Evolutionary conservation across 2,113 vertebrate species (phyloP).

Genomic region (Ammodytes marinus): DNA sequence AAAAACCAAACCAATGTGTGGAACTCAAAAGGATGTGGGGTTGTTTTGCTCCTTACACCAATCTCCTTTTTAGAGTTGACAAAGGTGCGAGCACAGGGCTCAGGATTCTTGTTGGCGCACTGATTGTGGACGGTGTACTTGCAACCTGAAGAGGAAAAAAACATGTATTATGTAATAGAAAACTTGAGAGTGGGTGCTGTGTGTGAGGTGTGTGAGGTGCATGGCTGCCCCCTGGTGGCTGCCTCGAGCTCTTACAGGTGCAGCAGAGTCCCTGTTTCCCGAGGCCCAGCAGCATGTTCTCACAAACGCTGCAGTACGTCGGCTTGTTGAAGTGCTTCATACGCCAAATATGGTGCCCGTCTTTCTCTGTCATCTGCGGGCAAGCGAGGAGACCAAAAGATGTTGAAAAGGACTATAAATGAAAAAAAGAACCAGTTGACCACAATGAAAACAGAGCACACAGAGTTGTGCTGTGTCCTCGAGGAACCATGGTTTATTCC

Average conservation of each 20-base stretch:
- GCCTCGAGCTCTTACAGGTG: conserved; percentile 85
- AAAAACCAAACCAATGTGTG: conserved; percentile 3
- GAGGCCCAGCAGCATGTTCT: conserved; percentile 89
- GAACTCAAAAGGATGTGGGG: neutral
- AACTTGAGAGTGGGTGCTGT: no score
- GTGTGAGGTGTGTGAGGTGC: neutral
- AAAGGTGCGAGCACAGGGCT: conserved; percentile 89
- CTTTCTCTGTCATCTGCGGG: conserved; percentile 88
- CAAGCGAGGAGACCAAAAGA: neutral
- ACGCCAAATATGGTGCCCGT: conserved; percentile 93
- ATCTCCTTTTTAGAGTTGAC: conserved; percentile 90
- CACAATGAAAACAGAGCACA: neutral
- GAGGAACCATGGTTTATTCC: neutral
- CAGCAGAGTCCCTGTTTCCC: conserved; percentile 94
- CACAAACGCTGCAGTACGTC: conserved; percentile 91
- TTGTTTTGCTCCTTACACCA: conserved; percentile 84
- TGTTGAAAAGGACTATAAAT: neutral
- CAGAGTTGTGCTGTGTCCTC: neutral
- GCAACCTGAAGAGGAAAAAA: conserved; percentile 84
- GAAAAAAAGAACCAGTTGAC: neutral
- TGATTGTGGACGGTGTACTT: conserved; percentile 91
- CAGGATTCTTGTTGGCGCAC: conserved; percentile 90
- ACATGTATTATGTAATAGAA: neutral
- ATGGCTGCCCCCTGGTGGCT: conserved; percentile 57
- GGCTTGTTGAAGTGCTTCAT: conserved; percentile 93